phyloP scores from a whole-genome alignment of 1,140 invertebrate genomes.

The Neodiprion pinetum region DNA sequence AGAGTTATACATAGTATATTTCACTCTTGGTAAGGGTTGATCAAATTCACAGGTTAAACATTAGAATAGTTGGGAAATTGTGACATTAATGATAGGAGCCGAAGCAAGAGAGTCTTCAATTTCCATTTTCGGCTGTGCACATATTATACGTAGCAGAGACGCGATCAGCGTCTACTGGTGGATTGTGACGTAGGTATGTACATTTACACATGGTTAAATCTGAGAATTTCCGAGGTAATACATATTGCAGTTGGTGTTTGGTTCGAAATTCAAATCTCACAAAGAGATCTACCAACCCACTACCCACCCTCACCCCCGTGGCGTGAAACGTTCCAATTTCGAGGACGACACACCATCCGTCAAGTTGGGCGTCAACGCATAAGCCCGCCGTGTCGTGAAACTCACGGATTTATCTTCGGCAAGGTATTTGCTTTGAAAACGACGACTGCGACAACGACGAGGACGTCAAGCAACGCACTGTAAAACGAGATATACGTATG shows the following conservation, averaged over 20 bases:
- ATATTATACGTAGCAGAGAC: too few species aligned
- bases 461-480: too few species aligned
- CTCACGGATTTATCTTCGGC: neutral
- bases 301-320: neutral
- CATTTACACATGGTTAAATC: neutral
- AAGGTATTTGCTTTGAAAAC: neutral
- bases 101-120: too few species aligned
- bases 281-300: neutral
- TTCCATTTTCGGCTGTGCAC: too few species aligned
- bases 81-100: too few species aligned
- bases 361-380: neutral
- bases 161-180: neutral
- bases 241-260: neutral
- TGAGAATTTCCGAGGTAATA: neutral
- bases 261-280: neutral
- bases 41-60: too few species aligned
- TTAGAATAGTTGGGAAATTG: too few species aligned
- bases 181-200: neutral
- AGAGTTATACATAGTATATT: too few species aligned
- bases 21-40: too few species aligned
- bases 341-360: neutral
- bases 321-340: neutral
- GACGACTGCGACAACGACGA: neutral
- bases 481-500: neutral
- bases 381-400: neutral